A percentile compares a stretch with the other conserved stretches of the same genome.
Evolutionary conservation across 2,888 invertebrate genomes (phyloP).

Genomic region (Lithophane ornitopus): DNA sequence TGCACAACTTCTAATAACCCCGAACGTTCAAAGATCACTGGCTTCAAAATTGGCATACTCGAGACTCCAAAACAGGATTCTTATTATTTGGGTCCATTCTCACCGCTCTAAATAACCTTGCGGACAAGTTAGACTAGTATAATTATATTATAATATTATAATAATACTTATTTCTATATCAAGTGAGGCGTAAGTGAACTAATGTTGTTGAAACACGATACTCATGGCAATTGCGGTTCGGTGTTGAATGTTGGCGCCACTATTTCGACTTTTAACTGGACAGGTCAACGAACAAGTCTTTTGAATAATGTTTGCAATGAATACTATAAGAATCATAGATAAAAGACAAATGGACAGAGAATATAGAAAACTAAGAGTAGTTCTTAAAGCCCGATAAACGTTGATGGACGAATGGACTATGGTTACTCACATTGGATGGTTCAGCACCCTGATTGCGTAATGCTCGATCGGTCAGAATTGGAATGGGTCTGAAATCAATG

Average conservation of each 20-base stretch:
- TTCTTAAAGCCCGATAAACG: background rate
- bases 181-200: conserved; percentile 52
- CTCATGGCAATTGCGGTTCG: conserved; percentile 39
- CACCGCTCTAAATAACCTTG: conserved; percentile 63
- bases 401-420: background rate
- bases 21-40: conserved; percentile 44
- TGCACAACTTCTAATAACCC: conserved; percentile 18
- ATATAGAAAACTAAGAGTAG: background rate
- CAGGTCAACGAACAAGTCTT: conserved; percentile 13
- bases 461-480: no score
- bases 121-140: conserved; percentile 54
- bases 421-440: background rate
- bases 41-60: conserved; percentile 23
- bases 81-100: conserved; percentile 51
- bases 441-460: no score
- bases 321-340: background rate
- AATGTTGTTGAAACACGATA: conserved; percentile 59
- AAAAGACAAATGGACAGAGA: background rate
- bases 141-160: conserved; percentile 52
- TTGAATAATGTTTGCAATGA: conserved; percentile 15
- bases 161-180: conserved; percentile 48
- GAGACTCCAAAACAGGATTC: conserved; percentile 60
- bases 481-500: no score
- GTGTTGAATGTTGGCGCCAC: conserved; percentile 40
- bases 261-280: conserved; percentile 25